Evolutionary conservation across 2,113 vertebrate species (phyloP), one percentile per base, ranked within the genome.

Genomic region (Esox niger): DNA sequence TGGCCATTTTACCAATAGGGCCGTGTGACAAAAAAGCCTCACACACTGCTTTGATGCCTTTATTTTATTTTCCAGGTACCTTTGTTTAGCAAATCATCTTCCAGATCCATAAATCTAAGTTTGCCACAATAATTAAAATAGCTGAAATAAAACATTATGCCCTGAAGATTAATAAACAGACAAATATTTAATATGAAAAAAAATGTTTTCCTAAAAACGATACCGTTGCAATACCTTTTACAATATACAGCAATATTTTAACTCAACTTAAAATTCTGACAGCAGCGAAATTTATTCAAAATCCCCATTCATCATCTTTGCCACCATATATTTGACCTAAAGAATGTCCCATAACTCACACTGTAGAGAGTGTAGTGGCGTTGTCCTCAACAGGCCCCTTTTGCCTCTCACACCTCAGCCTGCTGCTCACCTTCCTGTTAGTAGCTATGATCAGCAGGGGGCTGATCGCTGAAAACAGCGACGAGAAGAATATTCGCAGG

Each of bases 401-500:
- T 59, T 64, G 71, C 54, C 27, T 38, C 0, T 2, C 49, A 32
- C 87, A 91, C 67, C 59, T 79, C 31, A 91, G 69, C 35, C 77
- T 73, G 56, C 67, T 66, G 2, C 87, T 90, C 61, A 91, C 87
- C 73, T 91, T 92, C 66, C 80, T 89, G 80, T 92, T 93, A 0
- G 88, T 88, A 15, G 38, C 62, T 5, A 93, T 90, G 62, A 93
- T 88, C 30, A 92, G 64, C 59, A 90, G 1, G 4, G 91, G 90
- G 79, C 90, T 91, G 0, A 90, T 68, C 0, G 90, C 83, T 0
- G 91, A 88, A 1, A 90, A 91, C 23, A 93, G 80, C 0, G 89
- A 90, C 0, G 90, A 77, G 68, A 91, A 91, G 78, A 91, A 93
- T 27, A 89, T 82, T 3, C 90, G 80, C 58, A 93, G 77, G 74